A percentile compares a stretch with the other conserved stretches of the same genome.
phyloP scores from a whole-genome alignment of 2,113 vertebrate genomes.

The Tympanuchus pallidicinctus region DNA sequence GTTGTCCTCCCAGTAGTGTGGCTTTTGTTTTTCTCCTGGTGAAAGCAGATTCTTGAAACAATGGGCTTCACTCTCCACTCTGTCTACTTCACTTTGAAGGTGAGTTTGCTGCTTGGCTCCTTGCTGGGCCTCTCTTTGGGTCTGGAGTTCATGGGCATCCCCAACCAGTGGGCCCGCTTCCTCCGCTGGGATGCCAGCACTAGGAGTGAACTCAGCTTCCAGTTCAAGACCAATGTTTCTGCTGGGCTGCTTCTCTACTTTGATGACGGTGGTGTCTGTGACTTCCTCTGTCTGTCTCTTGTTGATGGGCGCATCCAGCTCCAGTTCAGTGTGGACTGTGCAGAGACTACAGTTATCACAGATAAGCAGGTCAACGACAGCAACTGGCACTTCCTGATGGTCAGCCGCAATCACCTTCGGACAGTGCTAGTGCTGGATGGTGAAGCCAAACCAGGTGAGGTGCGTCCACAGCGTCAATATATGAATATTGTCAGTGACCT shows the following conservation, averaged over 20 bases:
- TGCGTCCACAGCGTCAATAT: constrained; percentile 88
- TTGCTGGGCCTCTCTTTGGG: constrained; percentile 85
- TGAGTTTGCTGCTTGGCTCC: constrained; percentile 86
- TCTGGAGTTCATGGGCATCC: constrained; percentile 93
- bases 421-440: constrained; percentile 90
- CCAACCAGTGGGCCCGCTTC: constrained; percentile 96
- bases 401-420: constrained; percentile 88
- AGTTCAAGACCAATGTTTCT: constrained; percentile 92
- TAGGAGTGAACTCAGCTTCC: constrained; percentile 93
- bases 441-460: constrained; percentile 84
- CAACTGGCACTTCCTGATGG: constrained; percentile 92
- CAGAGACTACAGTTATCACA: constrained; percentile 86
- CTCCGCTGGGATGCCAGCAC: constrained; percentile 96
- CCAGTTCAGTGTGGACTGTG: constrained; percentile 93
- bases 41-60: constrained; percentile 63
- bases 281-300: constrained; percentile 91
- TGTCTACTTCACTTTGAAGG: constrained; percentile 80
- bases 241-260: constrained; percentile 93
- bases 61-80: constrained; percentile 83
- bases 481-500: constrained; percentile 97
- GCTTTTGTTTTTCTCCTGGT: constrained; percentile 24
- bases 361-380: constrained; percentile 90
- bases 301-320: constrained; percentile 89
- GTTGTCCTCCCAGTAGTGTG: background rate
- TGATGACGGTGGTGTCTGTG: constrained; percentile 94